Percentiles rank a stretch among this genome's conserved stretches.
phyloP scores from a whole-genome alignment of 2,797 vertebrate species.

The Capromys pilorides region DNA sequence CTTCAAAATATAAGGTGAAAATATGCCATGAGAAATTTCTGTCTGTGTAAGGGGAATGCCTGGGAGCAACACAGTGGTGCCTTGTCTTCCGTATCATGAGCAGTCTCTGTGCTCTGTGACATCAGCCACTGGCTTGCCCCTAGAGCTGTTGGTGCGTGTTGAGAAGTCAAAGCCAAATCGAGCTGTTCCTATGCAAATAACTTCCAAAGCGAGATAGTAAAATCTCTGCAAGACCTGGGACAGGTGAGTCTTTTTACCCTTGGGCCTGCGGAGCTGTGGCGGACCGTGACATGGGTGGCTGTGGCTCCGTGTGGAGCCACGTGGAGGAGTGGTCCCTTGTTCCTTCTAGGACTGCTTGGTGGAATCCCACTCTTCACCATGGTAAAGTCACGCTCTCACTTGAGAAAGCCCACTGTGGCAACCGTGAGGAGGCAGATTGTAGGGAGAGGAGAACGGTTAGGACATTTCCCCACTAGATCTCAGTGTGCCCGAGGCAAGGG shows the following conservation, averaged over 20 bases:
- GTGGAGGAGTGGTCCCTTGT: not conserved
- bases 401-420: not conserved
- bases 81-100: not conserved
- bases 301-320: no score
- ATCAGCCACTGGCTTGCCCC: no score
- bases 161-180: not conserved
- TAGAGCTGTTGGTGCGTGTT: not conserved
- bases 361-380: not conserved
- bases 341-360: not conserved
- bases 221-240: not conserved
- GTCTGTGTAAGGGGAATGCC: not conserved
- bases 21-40: not conserved
- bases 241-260: not conserved
- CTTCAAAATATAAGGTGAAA: not conserved
- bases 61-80: not conserved
- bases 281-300: not conserved
- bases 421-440: not conserved
- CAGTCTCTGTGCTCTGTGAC: no score
- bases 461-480: no score
- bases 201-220: not conserved
- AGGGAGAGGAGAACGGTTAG: not conserved
- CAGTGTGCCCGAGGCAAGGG: not conserved
- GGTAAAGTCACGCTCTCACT: not conserved
- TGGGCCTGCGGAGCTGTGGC: not conserved
- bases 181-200: not conserved